phyloP scores from a whole-genome alignment of 2,797 vertebrate genomes.

The Natrix natrix region DNA sequence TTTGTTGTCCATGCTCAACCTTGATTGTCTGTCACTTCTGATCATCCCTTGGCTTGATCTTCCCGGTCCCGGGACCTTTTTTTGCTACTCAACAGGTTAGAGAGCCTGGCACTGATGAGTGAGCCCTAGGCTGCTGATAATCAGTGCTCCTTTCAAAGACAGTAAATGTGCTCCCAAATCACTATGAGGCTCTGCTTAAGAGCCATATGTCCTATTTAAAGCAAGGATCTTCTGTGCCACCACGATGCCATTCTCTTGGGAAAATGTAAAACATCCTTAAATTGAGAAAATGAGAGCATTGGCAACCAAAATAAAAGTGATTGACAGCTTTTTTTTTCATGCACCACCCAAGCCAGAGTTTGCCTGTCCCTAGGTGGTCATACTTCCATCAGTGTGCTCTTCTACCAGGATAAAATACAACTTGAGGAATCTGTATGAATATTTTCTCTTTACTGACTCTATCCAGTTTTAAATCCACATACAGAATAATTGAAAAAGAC shows the following conservation, averaged over 20 bases:
- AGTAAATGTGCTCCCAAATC: slow-evolving; percentile 58
- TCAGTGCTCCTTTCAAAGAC: slow-evolving; percentile 65
- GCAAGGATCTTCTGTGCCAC: slow-evolving; percentile 51
- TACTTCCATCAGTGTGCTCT: background rate
- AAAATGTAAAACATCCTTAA: slow-evolving; percentile 54
- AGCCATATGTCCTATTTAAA: slow-evolving; percentile 53
- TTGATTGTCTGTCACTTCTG: slow-evolving; percentile 26
- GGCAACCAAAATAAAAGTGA: slow-evolving; percentile 50
- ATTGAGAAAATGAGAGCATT: slow-evolving; percentile 43
- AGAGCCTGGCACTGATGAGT: slow-evolving; percentile 34
- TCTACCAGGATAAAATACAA: background rate
- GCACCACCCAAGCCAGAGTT: slow-evolving; percentile 50
- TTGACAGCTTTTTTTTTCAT: slow-evolving; percentile 59
- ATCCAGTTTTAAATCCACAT: background rate
- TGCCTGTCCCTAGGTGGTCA: slow-evolving; percentile 43
- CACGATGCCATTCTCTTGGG: background rate
- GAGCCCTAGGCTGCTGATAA: slow-evolving; percentile 45
- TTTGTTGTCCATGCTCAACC: background rate
- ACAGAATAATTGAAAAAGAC: background rate
- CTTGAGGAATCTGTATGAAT: background rate
- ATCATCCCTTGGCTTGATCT: slow-evolving; percentile 20
- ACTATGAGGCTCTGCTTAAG: slow-evolving; percentile 49
- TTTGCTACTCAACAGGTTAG: slow-evolving; percentile 49
- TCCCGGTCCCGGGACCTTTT: slow-evolving; percentile 51
- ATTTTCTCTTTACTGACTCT: background rate